Evolutionary conservation across 2,113 vertebrate species (phyloP), one percentile per base, ranked within the genome.

Genomic region (Hyla sarda): DNA sequence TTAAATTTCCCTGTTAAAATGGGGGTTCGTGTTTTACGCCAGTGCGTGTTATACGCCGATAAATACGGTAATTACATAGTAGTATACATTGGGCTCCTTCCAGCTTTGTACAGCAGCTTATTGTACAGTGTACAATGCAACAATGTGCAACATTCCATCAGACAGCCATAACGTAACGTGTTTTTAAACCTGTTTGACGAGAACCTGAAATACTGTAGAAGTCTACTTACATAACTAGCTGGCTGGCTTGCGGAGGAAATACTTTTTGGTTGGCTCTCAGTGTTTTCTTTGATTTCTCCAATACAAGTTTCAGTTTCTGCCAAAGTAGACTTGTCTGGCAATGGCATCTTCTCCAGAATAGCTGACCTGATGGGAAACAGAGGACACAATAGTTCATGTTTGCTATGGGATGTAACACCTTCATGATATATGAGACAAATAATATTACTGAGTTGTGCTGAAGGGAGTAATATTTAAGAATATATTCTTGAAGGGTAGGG

Each of bases 261-360:
- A 2, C 34, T 23, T 21, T 69, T 0, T 32, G 85, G 75, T 37
- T 75, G 17, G 16, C 82, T 37, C 25, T 8, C 23, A n/a, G 19
- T 81, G 21, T 65, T 62, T 48, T 78, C 81, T 71, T 79, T 76
- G 6, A 87, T 88, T 41, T 89, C 82, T 54, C 86, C 62, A 77
- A 65, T 89, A 6, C 92, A 92, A 45, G 88, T 92, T 30, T 76
- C 78, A 30, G 32, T 91, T 0, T 94, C 93, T 76, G 88, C 89
- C 0, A 90, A 69, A 3, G 90, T 90, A 79, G 91, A 89, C 87
- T 90, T 95, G 6, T 96, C 96, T 28, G 94, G 91, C 17, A 97
- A 92, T 0, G 97, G 97, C 95, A 98, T 98, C 90, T 96, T 95
- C 89, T 97, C 97, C 85, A 98, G 90, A 82, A 98, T 91, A 0